These are phyloP conservation scores for Pteropus rufus DNA, from an alignment of 2,797 vertebrate genomes.

Conservation along the genomic window DNA sequence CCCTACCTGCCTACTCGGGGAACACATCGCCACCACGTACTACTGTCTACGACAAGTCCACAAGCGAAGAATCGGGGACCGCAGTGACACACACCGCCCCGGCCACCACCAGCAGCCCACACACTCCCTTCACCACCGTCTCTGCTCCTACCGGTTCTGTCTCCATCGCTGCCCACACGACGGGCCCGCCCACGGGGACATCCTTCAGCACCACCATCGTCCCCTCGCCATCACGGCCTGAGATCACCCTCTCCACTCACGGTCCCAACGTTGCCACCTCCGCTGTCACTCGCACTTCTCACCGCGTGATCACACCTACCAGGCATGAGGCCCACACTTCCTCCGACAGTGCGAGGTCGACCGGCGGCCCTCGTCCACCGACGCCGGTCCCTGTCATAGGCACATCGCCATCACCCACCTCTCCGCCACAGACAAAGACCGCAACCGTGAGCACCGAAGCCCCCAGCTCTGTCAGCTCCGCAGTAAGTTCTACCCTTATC, in stretches of 20 bases:
- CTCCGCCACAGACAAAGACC: background rate
- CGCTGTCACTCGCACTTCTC: background rate
- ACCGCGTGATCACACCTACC: background rate
- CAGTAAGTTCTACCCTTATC: background rate
- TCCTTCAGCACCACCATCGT: background rate
- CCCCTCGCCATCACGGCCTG: background rate
- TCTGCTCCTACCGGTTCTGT: accelerated
- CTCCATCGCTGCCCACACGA: background rate
- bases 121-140: background rate
- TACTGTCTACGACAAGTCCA: too few species aligned
- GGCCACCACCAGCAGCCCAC: accelerated
- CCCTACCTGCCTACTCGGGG: too few species aligned
- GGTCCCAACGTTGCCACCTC: background rate
- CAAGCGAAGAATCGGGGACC: too few species aligned
- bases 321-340: background rate
- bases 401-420: background rate
- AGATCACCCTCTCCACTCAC: background rate
- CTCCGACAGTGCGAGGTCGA: background rate
- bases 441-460: too few species aligned
- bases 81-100: background rate
- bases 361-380: accelerated
- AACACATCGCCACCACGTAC: too few species aligned
- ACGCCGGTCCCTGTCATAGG: background rate
- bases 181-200: background rate
- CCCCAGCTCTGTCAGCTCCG: too few species aligned